A percentile compares a stretch with the other conserved stretches of the same genome.
Evolutionary conservation across 2,888 invertebrate species (phyloP).

Genomic region (Phortica okadai): DNA sequence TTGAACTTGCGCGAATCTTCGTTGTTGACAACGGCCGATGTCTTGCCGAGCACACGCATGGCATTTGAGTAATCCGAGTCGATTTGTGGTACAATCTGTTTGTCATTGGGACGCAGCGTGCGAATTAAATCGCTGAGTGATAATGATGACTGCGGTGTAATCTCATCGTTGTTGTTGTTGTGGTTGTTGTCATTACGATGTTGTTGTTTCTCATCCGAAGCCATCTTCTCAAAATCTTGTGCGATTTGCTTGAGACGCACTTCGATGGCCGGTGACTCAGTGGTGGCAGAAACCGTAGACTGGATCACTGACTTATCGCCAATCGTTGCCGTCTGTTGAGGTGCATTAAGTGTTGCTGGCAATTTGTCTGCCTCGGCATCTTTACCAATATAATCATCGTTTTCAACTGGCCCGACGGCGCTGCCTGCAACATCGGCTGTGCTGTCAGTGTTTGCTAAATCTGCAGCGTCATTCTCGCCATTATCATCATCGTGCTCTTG

Average conservation of each 20-base stretch:
- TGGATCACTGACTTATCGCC: not conserved
- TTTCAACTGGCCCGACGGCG: constrained; percentile 22
- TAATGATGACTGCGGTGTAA: constrained; percentile 74
- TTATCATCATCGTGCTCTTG: constrained; percentile 50
- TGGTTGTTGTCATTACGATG: constrained; percentile 46
- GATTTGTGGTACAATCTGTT: constrained; percentile 76
- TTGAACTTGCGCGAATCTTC: constrained; percentile 59
- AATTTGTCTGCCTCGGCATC: constrained; percentile 46
- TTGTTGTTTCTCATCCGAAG: constrained; percentile 61
- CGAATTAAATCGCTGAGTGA: constrained; percentile 76
- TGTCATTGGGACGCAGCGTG: constrained; percentile 74
- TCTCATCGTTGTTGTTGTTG: constrained; percentile 68
- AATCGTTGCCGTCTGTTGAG: constrained; percentile 36
- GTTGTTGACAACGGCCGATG: constrained; percentile 61
- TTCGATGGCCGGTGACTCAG: constrained; percentile 73
- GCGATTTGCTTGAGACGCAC: constrained; percentile 74
- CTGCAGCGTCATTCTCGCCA: constrained; percentile 44
- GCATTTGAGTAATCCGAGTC: constrained; percentile 77
- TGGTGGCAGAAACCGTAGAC: constrained; percentile 40
- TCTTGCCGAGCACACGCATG: constrained; percentile 76
- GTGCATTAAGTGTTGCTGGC: constrained; percentile 40
- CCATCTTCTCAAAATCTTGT: constrained; percentile 74
- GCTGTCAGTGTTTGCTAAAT: constrained; percentile 33
- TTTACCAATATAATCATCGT: constrained; percentile 40
- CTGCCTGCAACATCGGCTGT: constrained; percentile 13